A percentile compares a stretch with the other conserved stretches of the same genome.
Evolutionary conservation across 2,888 invertebrate genomes (phyloP).

Genomic region (Mesoligia furuncula): DNA sequence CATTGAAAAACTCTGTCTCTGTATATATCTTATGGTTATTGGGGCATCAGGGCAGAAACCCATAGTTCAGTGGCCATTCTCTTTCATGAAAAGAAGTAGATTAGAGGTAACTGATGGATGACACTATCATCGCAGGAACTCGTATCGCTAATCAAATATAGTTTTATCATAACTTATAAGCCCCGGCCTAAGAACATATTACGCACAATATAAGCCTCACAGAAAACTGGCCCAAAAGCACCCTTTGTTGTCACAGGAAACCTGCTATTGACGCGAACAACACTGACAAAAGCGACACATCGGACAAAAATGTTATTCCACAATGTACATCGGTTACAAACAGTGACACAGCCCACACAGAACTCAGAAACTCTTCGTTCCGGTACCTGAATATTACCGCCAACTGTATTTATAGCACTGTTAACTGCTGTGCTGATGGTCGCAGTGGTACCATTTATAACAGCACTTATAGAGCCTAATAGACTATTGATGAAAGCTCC

Average conservation of each 20-base stretch:
- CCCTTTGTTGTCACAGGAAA: not conserved
- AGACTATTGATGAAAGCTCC: conserved; percentile 81
- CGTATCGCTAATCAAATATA: not conserved
- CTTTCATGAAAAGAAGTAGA: not conserved
- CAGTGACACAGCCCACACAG: conserved; percentile 30
- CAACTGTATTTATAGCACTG: conserved; percentile 83
- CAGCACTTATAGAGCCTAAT: conserved; percentile 82
- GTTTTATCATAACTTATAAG: not conserved
- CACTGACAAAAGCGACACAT: conserved; percentile 45
- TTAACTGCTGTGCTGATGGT: conserved; percentile 81
- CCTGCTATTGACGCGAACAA: not conserved
- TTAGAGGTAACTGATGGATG: not conserved
- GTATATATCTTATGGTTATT: not conserved
- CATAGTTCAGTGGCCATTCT: not conserved
- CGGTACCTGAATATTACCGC: conserved; percentile 85
- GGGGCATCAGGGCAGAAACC: not conserved
- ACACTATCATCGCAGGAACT: not conserved
- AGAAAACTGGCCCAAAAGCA: not conserved
- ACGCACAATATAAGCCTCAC: not conserved
- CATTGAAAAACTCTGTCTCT: not conserved
- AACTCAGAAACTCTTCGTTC: conserved; percentile 11
- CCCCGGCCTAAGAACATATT: not conserved
- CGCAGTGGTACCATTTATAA: conserved; percentile 78
- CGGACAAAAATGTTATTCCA: conserved; percentile 37
- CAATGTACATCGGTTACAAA: conserved; percentile 25